Base-by-base conservation (phyloP, 2,113 vertebrate genomes). In the Larimichthys crocea region DNA sequence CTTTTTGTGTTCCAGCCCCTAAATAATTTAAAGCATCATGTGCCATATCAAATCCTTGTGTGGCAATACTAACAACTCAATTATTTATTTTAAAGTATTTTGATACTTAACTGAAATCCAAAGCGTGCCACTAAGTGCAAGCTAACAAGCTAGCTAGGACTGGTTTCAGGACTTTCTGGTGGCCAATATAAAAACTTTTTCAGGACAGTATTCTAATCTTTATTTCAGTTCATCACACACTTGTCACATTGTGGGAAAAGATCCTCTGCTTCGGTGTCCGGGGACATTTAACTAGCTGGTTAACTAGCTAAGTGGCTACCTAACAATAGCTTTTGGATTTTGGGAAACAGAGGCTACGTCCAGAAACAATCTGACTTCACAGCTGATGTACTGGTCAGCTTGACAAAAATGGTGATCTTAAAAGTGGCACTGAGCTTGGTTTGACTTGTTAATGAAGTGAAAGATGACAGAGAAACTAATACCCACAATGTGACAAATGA, bases 241-340 rank as follows among this genome's bases (percentile, higher is more conserved):
- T 40, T 16, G 56, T 74, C 57, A 74, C 26, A 62, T 49, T 60
- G 56, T 73, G 46, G 20, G 19, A 11, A 67, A n/a, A 52, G 20
- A 35, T 8, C 10, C 2, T 67, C 63, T 44, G n/a, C 3, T 49
- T 66, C 62, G 22, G 20, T 35, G 31, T 35, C 31, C 1, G 19
- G 50, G 16, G 49, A 55, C 12, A 48, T 50, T 50, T 50, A 50
- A 50, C 49, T 19, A 50, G 49, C 17, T 50, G 20, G 10, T 17
- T n/a, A 20, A 26, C 48, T 35, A 62, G 35, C 10, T 12, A 40
- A 9, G 19, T 40, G 20, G 40, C 40, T 44, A 64, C 14, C n/a
- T 9, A 35, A 31, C 50, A 40, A 9, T 8, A 40, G 35, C 35
- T 69, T 68, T 16, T 22, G 19, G 66, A 22, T n/a, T 35, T 9